A percentile compares a stretch with the other conserved stretches of the same genome.
Conservation (phyloP, 1,140 invertebrate genomes). For the Phymorhynchus buccinoides region DNA sequence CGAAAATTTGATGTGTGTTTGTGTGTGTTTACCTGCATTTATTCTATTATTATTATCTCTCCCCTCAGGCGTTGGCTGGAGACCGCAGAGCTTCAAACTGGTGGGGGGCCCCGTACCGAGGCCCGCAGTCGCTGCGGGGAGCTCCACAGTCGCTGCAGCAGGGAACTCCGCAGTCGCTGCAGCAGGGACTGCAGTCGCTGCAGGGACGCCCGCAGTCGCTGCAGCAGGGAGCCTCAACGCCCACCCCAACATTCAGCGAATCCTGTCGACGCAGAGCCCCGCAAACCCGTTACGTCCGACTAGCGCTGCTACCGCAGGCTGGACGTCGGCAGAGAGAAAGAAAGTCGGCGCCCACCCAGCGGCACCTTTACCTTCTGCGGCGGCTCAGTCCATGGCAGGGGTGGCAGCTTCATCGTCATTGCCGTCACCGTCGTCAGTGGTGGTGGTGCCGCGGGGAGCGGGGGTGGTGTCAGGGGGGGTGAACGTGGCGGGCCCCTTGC, state of each 20-base stretch:
- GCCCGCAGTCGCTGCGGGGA: not conserved
- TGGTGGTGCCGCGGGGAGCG: slow-evolving; percentile 1
- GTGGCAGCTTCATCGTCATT: not conserved
- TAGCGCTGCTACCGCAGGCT: not conserved
- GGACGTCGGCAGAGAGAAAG: not conserved
- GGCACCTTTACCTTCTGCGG: not conserved
- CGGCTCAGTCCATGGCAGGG: not conserved
- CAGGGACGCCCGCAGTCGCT: not conserved
- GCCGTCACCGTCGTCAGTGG: slow-evolving; percentile 20
- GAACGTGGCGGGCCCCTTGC: not conserved
- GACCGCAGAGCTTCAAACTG: not conserved
- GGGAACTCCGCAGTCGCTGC: no score
- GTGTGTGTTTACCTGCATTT: no score
- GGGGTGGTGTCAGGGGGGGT: not conserved
- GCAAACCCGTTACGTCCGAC: slow-evolving; percentile 11
- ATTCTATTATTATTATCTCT: no score
- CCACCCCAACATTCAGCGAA: not conserved
- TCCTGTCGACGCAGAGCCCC: not conserved
- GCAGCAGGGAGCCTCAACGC: not conserved
- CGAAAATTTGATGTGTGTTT: no score
- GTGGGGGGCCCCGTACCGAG: not conserved
- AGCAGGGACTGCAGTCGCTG: not conserved
- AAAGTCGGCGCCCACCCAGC: not conserved
- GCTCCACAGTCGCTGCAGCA: no score
- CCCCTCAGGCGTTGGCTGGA: no score